phyloP scores from a whole-genome alignment of 1,140 invertebrate genomes.

The Himalopsyche phryganea region DNA sequence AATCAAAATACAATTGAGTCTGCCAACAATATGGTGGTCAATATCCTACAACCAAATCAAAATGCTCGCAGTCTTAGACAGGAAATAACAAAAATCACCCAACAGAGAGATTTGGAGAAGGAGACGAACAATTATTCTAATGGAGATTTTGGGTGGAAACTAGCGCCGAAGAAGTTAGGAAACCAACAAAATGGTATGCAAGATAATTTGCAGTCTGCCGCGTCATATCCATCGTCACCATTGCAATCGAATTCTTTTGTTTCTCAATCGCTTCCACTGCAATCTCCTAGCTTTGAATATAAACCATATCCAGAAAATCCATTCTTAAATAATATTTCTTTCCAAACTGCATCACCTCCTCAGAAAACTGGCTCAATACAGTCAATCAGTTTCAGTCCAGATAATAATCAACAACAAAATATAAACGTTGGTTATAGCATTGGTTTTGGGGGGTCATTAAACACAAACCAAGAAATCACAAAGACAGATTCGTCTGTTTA shows the following conservation, averaged over 20 bases:
- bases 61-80: conserved; percentile 13
- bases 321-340: conserved; percentile 40
- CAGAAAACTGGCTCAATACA: conserved; percentile 18
- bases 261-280: conserved; percentile 16
- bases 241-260: conserved; percentile 34
- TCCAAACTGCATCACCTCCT: conserved; percentile 15
- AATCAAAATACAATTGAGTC: conserved; percentile 18
- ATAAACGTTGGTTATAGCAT: conserved; percentile 37
- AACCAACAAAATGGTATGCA: conserved; percentile 33
- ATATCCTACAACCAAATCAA: conserved; percentile 24
- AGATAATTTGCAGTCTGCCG: conserved; percentile 34
- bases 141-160: conserved; percentile 51
- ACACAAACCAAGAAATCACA: conserved; percentile 12
- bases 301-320: conserved; percentile 32
- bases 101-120: conserved; percentile 34
- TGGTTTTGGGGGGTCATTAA: conserved; percentile 24
- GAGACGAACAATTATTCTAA: conserved; percentile 43
- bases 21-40: conserved; percentile 28
- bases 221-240: conserved; percentile 35
- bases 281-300: conserved; percentile 24
- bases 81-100: conserved; percentile 37
- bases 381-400: conserved; percentile 42
- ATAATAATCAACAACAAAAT: conserved; percentile 41
- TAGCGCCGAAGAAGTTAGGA: conserved; percentile 40
- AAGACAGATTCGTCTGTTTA: conserved; percentile 19